Evolutionary conservation across 2,797 vertebrate genomes (phyloP).

Genomic region (Tadarida brasiliensis): DNA sequence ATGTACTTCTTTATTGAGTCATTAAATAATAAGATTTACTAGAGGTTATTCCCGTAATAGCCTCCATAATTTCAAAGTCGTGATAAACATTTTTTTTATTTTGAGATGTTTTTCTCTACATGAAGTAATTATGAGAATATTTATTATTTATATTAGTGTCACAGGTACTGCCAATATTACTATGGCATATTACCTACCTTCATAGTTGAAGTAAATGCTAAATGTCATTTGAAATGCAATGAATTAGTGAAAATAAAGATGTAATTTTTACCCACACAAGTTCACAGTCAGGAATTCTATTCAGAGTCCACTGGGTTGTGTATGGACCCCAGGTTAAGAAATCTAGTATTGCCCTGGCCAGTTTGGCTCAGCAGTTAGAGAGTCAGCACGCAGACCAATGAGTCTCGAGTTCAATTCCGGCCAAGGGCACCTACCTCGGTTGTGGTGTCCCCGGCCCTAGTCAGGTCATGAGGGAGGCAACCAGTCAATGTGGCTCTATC

Average conservation of each 20-base stretch:
- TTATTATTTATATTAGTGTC: background rate
- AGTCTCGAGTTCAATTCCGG: too few relatives aligned
- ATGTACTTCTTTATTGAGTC: background rate
- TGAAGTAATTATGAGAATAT: background rate
- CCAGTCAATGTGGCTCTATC: too few relatives aligned
- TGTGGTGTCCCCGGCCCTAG: too few relatives aligned
- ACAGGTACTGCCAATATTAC: background rate
- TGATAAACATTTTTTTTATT: background rate
- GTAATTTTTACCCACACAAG: background rate
- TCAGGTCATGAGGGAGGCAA: too few relatives aligned
- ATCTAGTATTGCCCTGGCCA: background rate
- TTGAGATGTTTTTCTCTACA: background rate
- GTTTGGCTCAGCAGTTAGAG: too few relatives aligned
- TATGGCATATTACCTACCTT: background rate
- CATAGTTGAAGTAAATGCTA: background rate
- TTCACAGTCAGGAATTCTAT: background rate
- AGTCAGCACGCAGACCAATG: too few relatives aligned
- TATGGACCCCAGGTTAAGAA: background rate
- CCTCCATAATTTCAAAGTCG: background rate
- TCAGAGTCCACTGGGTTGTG: background rate
- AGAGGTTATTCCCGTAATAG: background rate
- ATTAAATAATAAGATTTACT: slow-evolving; percentile 38
- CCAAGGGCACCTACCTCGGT: too few relatives aligned
- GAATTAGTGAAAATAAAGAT: slow-evolving; percentile 24
- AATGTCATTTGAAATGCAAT: slow-evolving; percentile 36